Evolutionary conservation across 2,888 invertebrate species (phyloP).

Genomic region (Periphyllus acericola): DNA sequence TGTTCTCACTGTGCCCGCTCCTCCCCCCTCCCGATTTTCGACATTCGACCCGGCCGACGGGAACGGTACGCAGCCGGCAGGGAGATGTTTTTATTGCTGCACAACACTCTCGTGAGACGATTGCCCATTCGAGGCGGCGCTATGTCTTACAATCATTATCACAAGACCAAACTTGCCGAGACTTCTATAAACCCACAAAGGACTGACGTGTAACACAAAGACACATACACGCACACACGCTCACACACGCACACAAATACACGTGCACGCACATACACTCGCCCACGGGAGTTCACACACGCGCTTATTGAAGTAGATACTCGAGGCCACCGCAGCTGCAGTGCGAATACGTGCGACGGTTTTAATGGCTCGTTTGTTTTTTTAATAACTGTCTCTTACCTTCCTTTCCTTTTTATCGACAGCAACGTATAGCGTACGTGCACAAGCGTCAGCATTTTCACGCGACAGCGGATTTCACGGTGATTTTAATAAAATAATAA

Average conservation of each 20-base stretch:
- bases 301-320: not conserved
- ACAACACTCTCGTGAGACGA: constrained; percentile 16
- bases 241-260: too few species aligned
- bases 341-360: not conserved
- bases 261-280: not conserved
- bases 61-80: too few species aligned
- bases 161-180: constrained; percentile 15
- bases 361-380: not conserved
- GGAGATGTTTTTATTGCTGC: constrained; percentile 1
- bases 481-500: not conserved
- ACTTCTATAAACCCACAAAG: constrained; percentile 31
- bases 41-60: not conserved
- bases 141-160: constrained; percentile 42
- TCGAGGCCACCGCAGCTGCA: not conserved
- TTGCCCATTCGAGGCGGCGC: not conserved
- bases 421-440: not conserved
- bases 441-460: too few species aligned
- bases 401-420: not conserved
- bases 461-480: not conserved
- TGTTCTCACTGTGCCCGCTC: too few species aligned
- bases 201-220: not conserved
- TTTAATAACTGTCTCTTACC: not conserved
- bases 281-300: not conserved
- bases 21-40: too few species aligned
- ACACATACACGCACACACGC: too few species aligned